Percentiles rank a stretch among this genome's conserved stretches.
Conservation (phyloP, 2,797 vertebrate species). For the Pogoniulus pusillus region DNA sequence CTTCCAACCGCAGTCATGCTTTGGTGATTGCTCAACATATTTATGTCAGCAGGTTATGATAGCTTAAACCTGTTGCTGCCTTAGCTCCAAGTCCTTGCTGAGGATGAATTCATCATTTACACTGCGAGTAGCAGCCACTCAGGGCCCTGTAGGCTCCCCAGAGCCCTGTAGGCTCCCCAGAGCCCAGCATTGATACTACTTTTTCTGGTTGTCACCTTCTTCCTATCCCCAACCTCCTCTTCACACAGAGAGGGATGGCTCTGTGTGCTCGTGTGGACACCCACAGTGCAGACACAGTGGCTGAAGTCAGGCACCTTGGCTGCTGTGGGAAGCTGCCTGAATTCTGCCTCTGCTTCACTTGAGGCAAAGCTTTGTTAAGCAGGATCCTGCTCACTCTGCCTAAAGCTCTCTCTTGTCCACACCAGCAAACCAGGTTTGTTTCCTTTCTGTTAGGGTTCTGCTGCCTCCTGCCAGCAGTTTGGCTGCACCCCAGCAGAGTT, state of each 20-base stretch:
- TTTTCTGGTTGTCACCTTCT: too few species aligned
- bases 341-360: background rate
- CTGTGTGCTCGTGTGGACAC: background rate
- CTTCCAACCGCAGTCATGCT: background rate
- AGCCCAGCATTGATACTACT: too few species aligned
- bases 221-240: too few species aligned
- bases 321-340: background rate
- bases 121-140: background rate
- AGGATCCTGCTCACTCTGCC: background rate
- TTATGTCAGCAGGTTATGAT: background rate
- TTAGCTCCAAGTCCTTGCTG: background rate
- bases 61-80: background rate
- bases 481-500: background rate
- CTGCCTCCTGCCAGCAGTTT: background rate
- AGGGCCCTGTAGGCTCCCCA: too few species aligned
- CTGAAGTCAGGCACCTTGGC: background rate
- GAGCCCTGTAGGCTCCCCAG: too few species aligned
- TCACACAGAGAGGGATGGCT: background rate
- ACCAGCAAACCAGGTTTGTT: background rate
- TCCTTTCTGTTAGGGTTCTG: background rate
- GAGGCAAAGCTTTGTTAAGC: background rate
- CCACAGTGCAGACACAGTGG: background rate
- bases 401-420: background rate
- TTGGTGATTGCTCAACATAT: background rate
- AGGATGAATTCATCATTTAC: background rate